Conservation (phyloP, 2,888 invertebrate genomes). For the Digitonthophagus gazella region DNA sequence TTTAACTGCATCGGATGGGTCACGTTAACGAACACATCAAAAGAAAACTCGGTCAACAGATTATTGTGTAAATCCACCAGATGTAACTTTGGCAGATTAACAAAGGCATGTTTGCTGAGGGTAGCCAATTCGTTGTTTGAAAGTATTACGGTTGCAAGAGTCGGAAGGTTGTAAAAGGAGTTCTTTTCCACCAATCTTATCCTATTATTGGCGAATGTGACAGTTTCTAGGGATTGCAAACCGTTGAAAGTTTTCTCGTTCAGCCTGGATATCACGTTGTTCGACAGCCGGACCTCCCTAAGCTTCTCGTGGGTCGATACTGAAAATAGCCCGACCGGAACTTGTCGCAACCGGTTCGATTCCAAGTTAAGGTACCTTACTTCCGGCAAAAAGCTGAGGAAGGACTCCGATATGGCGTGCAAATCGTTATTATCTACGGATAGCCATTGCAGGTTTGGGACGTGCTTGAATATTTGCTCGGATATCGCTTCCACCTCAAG, state of each 20-base stretch:
- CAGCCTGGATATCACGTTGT: slow-evolving; percentile 72
- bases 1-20: slow-evolving; percentile 73
- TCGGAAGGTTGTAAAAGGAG: slow-evolving; percentile 75
- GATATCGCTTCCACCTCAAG: slow-evolving; percentile 78
- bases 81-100: slow-evolving; percentile 71
- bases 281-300: slow-evolving; percentile 76
- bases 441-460: slow-evolving; percentile 76
- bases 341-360: slow-evolving; percentile 73
- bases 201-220: slow-evolving; percentile 77
- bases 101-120: slow-evolving; percentile 72
- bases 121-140: slow-evolving; percentile 76
- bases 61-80: slow-evolving; percentile 81
- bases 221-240: slow-evolving; percentile 70
- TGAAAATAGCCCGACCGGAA: slow-evolving; percentile 69
- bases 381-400: slow-evolving; percentile 66
- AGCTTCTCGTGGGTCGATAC: slow-evolving; percentile 69
- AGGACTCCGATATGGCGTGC: slow-evolving; percentile 68
- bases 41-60: slow-evolving; percentile 65
- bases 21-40: slow-evolving; percentile 67
- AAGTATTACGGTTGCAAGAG: slow-evolving; percentile 77
- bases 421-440: slow-evolving; percentile 87
- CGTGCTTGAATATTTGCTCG: slow-evolving; percentile 70
- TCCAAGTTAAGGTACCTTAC: slow-evolving; percentile 82
- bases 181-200: slow-evolving; percentile 68
- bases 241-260: slow-evolving; percentile 69